phyloP scores from a whole-genome alignment of 1,140 invertebrate species.

The Diplogasteroides magnus region DNA sequence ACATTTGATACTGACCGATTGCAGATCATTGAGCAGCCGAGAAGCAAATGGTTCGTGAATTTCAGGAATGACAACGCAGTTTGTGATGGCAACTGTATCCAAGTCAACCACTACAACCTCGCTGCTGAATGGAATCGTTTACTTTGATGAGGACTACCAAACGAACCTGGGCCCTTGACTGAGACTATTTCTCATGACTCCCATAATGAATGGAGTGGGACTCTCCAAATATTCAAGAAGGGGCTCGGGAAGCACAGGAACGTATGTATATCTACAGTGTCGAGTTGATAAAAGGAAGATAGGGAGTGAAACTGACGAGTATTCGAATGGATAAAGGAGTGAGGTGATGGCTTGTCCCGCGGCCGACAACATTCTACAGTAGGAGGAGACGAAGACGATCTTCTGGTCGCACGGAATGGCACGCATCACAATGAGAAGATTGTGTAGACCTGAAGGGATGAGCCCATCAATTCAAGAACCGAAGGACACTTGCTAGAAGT shows the following conservation, averaged over 20 bases:
- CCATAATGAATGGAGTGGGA: constrained; percentile 94
- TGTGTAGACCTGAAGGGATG: constrained; percentile 64
- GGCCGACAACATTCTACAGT: constrained; percentile 75
- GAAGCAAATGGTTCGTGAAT: no score
- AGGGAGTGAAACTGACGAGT: constrained; percentile 59
- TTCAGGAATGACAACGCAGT: constrained; percentile 82
- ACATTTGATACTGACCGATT: no score
- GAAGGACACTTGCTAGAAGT: no score
- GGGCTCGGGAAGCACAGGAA: constrained; percentile 85
- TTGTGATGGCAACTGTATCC: constrained; percentile 83
- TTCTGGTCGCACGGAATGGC: constrained; percentile 95
- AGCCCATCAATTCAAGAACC: no score
- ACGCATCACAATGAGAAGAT: constrained; percentile 82
- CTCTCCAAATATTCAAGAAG: constrained; percentile 86
- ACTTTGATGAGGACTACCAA: no score
- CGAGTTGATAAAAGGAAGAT: no score
- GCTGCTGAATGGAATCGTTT: background rate
- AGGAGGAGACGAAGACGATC: constrained; percentile 83
- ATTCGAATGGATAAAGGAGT: constrained; percentile 89
- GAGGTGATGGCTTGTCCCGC: constrained; percentile 83
- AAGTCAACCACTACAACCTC: constrained; percentile 93
- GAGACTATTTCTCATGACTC: constrained; percentile 62
- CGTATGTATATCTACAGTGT: constrained; percentile 88
- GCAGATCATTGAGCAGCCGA: no score
- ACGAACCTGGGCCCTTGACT: no score